Percentiles rank a stretch among this genome's conserved stretches.
phyloP scores from a whole-genome alignment of 2,888 invertebrate species.

The Cerastis rubricosa region DNA sequence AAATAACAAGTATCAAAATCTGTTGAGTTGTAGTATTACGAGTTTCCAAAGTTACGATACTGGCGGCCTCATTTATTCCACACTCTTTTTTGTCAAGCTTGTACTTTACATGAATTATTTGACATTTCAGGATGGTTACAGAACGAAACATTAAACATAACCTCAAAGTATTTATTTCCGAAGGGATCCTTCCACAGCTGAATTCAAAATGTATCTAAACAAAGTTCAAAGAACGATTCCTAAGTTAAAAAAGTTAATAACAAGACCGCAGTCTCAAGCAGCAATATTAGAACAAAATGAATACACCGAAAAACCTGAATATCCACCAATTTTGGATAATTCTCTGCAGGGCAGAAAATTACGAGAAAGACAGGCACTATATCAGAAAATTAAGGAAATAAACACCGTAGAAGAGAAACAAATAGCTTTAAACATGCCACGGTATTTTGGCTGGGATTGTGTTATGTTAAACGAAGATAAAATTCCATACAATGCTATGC shows the following conservation, averaged over 20 bases:
- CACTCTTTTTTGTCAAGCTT: no score
- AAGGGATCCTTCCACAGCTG: conserved; percentile 9
- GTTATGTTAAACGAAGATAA: conserved; percentile 91
- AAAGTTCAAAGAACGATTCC: conserved; percentile 80
- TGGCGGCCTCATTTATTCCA: no score
- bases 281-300: conserved; percentile 81
- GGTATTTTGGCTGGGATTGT: conserved; percentile 94
- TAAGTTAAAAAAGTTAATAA: conserved; percentile 76
- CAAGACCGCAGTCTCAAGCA: conserved; percentile 76
- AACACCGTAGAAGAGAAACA: conserved; percentile 96
- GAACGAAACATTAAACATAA: conserved; percentile 61
- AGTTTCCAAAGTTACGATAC: no score
- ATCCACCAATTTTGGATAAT: conserved; percentile 92
- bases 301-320: conserved; percentile 84
- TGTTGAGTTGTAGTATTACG: no score
- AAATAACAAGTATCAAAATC: no score
- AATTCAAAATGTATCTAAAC: conserved; percentile 80
- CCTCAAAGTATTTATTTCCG: conserved; percentile 54
- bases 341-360: conserved; percentile 87
- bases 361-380: conserved; percentile 85
- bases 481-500: conserved; percentile 93
- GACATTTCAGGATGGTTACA: conserved; percentile 36
- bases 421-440: conserved; percentile 95
- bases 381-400: conserved; percentile 91
- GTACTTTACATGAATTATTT: background rate